Base-by-base conservation (phyloP, 2,113 vertebrate species). In the Platycercus adscitus region DNA sequence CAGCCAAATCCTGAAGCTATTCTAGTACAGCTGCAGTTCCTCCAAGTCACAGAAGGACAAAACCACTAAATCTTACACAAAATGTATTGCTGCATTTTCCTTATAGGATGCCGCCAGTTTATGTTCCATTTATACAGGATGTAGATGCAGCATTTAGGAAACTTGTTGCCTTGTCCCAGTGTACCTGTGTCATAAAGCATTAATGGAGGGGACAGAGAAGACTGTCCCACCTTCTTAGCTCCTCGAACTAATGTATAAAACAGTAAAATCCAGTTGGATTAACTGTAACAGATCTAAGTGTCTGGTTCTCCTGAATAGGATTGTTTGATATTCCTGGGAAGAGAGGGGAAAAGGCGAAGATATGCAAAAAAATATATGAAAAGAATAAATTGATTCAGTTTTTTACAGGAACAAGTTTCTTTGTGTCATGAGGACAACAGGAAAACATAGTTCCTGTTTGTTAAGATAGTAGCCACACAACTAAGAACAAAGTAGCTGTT, bases 71-170 rank as follows among this genome's bases (percentile, higher is more conserved):
- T 89, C 63, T 87, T 77, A 11, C 1, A 1, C 52, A 25, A 1
- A 71, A 31, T 0, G 0, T 17, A 10, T 44, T 0, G 0, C 6
- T 47, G 52, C 0, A 0, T 56, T 79, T 77, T 65, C 56, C n/a
- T 89, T 33, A 12, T 16, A 26, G 49, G 55, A 49, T 41, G 31
- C 47, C 79, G 86, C 20, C 69, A 17, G 71, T 23, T 56, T 14
- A 25, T 0, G 0, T 35, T 70, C 2, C 2, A 0, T 60, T 71
- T 91, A 64, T 43, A 31, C 11, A 46, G 35, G 46, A 53, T 1
- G 21, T 31, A 55, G 64, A 66, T 9, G 29, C 29, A 46, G 17
- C 23, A 17, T 47, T 33, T 33, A 86, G 47, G 70, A 60, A 50
- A 55, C 0, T 5, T 33, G 5, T 35, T 16, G 7, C 58, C 37